Evolutionary conservation across 2,113 vertebrate species (phyloP).

Genomic region (Brachypteracias leptosomus): DNA sequence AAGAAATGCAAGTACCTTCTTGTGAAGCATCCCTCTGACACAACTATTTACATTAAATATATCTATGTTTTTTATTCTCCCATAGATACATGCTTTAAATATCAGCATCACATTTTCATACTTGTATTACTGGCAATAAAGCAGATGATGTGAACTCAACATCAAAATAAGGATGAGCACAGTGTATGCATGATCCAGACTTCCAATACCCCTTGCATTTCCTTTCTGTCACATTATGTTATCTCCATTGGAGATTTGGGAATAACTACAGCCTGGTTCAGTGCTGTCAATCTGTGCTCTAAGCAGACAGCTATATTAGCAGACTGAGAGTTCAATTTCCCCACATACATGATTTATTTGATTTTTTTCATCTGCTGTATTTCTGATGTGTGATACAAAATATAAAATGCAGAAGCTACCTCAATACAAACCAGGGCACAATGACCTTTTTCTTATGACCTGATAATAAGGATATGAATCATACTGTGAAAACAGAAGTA

Average conservation of each 20-base stretch:
- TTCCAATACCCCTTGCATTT: background rate
- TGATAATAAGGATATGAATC: background rate
- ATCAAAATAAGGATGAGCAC: background rate
- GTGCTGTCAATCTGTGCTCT: background rate
- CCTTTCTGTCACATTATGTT: background rate
- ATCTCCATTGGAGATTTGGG: background rate
- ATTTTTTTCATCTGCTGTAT: background rate
- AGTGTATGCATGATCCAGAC: background rate
- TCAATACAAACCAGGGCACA: background rate
- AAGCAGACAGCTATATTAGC: background rate
- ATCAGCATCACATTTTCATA: background rate
- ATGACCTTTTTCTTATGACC: background rate
- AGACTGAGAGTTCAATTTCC: background rate
- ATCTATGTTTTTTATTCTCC: background rate
- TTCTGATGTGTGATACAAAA: background rate
- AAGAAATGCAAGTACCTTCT: background rate
- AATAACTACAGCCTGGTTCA: background rate
- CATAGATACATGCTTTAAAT: background rate
- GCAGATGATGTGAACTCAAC: accelerated
- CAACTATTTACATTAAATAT: background rate
- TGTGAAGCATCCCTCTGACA: background rate
- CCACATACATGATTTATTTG: background rate
- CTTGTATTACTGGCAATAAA: background rate
- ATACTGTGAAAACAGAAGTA: background rate
- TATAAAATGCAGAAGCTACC: background rate